Base-by-base conservation (phyloP, 1,140 invertebrate species). In the Temnothorax nylanderi region DNA sequence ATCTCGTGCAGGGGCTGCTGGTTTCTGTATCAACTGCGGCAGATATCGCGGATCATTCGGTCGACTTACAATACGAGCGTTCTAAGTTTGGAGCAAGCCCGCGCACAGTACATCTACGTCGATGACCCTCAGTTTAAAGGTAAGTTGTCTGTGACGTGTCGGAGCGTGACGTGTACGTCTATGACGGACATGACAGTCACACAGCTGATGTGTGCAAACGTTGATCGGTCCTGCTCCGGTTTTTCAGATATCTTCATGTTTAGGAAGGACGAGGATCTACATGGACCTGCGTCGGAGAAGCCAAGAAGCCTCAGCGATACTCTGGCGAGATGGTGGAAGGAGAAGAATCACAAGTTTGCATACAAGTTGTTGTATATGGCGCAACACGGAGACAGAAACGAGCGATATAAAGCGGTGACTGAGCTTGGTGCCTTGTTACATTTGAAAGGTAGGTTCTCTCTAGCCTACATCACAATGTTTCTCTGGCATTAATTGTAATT, bases 91-190 rank as follows among this genome's bases (percentile, higher is more conserved):
- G 94, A 95, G 44, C 92, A 94, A 77, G 65, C 91, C 1, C 91
- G 92, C 62, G 92, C 94, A 18, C 93, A 94, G 60, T 96, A 95
- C 85, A 95, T 96, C 92, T 96, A 95, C 84, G 90, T 95, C 2
- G 93, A 95, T 89, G 93, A 95, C 90, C 94, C 95, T 49, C 84
- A 90, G 58, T 94, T 94, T 78, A 91, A 94, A 92, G 93, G 95
- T 95, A 87, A 84, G 10, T 78, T 16, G 10, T 85, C 16, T 75
- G n/a, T 47, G 37, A 37, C 37, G 37, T 37, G 37, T 0, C n/a
- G 26, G 18, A 2, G 1, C 4, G 8, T 1, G 11, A 41, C 21
- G 21, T 18, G 5, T 49, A 47, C 54, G 44, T 60, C 56, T 75
- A 11, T 87, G 37, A 10, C 54, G 7, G 10, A 60, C 13, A 11